Evolutionary conservation across 2,113 vertebrate genomes (phyloP).

Genomic region (Amazona vittata): DNA sequence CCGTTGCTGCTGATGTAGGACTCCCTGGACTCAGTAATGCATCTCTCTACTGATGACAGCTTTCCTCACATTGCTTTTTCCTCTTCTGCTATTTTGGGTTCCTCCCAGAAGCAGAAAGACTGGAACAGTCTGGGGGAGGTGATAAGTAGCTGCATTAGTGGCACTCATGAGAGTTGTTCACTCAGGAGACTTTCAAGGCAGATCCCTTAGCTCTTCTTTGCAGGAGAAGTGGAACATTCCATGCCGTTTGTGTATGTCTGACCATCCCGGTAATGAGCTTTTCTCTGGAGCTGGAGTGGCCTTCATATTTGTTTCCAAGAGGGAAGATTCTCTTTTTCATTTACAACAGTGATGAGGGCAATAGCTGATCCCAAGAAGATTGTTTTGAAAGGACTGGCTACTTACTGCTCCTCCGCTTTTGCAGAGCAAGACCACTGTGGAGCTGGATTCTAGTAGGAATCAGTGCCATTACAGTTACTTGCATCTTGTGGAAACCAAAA

Average conservation of each 20-base stretch:
- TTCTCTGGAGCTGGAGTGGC: not conserved
- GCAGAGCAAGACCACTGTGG: not conserved
- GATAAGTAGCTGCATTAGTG: not conserved
- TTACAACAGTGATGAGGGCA: not conserved
- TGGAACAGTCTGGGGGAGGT: not conserved
- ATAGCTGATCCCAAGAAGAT: rapidly evolving
- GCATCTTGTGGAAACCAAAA: not conserved
- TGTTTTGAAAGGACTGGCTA: not conserved
- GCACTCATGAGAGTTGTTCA: not conserved
- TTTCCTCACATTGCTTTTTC: not conserved
- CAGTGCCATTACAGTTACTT: not conserved
- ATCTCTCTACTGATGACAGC: not conserved
- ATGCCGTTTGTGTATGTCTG: not conserved
- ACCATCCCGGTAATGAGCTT: not conserved
- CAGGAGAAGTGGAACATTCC: not conserved
- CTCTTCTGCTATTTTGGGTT: not conserved
- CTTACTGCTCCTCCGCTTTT: not conserved
- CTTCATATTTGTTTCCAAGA: not conserved
- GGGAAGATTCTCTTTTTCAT: not conserved
- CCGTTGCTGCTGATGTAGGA: not conserved
- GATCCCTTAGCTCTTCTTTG: not conserved
- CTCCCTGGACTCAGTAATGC: not conserved
- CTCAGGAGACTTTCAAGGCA: not conserved
- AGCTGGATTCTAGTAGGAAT: not conserved
- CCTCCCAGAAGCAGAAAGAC: not conserved